Evolutionary conservation across 2,113 vertebrate species (phyloP).

Genomic region (Xiphophorus maculatus): DNA sequence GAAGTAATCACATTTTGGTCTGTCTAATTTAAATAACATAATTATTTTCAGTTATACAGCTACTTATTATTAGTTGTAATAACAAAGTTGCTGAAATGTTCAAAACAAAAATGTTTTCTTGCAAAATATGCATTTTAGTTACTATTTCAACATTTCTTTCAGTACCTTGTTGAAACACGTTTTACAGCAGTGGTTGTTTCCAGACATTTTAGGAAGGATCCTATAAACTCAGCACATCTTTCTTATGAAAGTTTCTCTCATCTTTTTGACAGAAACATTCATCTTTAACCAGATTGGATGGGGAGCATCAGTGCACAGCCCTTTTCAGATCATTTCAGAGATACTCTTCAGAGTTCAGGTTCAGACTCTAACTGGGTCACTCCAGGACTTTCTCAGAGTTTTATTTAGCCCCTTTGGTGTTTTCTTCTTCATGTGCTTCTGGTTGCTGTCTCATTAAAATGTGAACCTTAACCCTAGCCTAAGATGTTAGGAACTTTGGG

Average conservation of each 20-base stretch:
- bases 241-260: not conserved
- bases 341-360: not conserved
- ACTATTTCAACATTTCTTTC: not conserved
- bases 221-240: not conserved
- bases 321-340: not conserved
- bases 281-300: not conserved
- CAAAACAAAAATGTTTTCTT: too few species aligned
- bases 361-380: conserved; percentile 7
- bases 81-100: not conserved
- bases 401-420: not conserved
- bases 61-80: not conserved
- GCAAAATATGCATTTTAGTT: too few species aligned
- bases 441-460: not conserved
- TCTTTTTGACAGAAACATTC: conserved; percentile 4
- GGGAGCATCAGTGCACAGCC: not conserved
- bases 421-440: conserved; percentile 2
- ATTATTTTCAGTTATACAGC: not conserved
- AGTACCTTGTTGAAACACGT: not conserved
- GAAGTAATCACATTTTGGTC: not conserved
- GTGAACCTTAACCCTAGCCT: not conserved
- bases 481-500: not conserved
- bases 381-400: not conserved
- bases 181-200: not conserved
- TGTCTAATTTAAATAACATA: too few species aligned
- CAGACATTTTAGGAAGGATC: not conserved